Evolutionary conservation across 2,888 invertebrate species (phyloP).

Genomic region (Tholera decimalis): DNA sequence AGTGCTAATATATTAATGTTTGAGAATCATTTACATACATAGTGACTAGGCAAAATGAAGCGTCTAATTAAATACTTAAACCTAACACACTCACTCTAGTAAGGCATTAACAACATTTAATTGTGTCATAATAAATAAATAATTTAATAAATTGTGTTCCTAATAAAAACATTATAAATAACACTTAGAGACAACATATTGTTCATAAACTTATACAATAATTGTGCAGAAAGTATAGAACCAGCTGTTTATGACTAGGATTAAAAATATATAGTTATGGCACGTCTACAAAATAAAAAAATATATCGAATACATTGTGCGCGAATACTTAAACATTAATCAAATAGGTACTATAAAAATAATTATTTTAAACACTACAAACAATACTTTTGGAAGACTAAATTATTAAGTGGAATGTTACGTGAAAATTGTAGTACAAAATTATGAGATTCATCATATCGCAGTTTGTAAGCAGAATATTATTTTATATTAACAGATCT

Average conservation of each 20-base stretch:
- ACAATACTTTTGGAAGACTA: constrained; percentile 67
- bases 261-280: constrained; percentile 58
- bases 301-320: constrained; percentile 57
- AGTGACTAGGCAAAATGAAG: constrained; percentile 77
- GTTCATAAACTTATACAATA: constrained; percentile 50
- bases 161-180: constrained; percentile 65
- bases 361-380: constrained; percentile 57
- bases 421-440: constrained; percentile 40
- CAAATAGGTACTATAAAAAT: constrained; percentile 57
- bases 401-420: constrained; percentile 68
- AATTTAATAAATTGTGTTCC: constrained; percentile 48
- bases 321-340: constrained; percentile 43
- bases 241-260: constrained; percentile 65
- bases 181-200: constrained; percentile 55
- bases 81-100: constrained; percentile 79
- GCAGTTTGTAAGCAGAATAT: constrained; percentile 42
- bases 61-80: constrained; percentile 71
- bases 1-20: constrained; percentile 53
- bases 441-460: constrained; percentile 54
- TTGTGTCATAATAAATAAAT: constrained; percentile 64
- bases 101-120: constrained; percentile 78
- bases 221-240: constrained; percentile 62
- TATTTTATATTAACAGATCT: constrained; percentile 44
- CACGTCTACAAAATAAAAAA: constrained; percentile 57
- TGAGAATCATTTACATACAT: constrained; percentile 60